These are phyloP conservation scores for Mallateleia sp. DNA, from an alignment of 2,888 invertebrate genomes.

Conservation along the genomic window DNA sequence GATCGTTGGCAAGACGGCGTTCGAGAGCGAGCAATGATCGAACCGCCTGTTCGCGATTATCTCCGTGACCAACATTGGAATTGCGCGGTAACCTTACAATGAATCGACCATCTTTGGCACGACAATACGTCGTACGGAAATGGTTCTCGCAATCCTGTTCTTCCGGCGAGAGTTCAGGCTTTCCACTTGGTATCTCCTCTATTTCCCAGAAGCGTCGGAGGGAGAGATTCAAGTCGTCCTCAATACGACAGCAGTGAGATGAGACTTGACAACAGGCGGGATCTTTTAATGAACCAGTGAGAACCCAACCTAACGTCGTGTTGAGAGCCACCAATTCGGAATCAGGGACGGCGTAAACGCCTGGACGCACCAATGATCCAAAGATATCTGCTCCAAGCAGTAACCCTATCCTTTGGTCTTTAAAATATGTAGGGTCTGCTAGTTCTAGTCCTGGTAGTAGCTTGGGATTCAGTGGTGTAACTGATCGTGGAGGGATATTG, in stretches of 20 bases:
- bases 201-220: conserved; percentile 2
- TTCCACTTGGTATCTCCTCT: not conserved
- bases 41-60: too few species aligned
- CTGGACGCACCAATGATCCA: conserved; percentile 4
- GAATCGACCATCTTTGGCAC: too few species aligned
- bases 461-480: not conserved
- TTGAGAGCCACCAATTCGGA: not conserved
- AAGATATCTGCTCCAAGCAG: conserved; percentile 13
- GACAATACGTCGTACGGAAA: too few species aligned
- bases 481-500: not conserved
- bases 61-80: too few species aligned
- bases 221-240: not conserved
- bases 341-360: not conserved
- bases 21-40: too few species aligned
- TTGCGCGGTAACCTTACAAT: too few species aligned
- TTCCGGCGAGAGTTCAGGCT: not conserved
- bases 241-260: not conserved
- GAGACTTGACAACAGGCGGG: not conserved
- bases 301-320: conserved; percentile 16
- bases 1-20: too few species aligned
- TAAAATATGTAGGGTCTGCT: conserved; percentile 8
- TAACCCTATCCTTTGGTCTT: not conserved
- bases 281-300: not conserved
- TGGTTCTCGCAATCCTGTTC: not conserved
- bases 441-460: not conserved